Base-by-base conservation (phyloP, 2,888 invertebrate species). In the Zygogramma bicolorata region DNA sequence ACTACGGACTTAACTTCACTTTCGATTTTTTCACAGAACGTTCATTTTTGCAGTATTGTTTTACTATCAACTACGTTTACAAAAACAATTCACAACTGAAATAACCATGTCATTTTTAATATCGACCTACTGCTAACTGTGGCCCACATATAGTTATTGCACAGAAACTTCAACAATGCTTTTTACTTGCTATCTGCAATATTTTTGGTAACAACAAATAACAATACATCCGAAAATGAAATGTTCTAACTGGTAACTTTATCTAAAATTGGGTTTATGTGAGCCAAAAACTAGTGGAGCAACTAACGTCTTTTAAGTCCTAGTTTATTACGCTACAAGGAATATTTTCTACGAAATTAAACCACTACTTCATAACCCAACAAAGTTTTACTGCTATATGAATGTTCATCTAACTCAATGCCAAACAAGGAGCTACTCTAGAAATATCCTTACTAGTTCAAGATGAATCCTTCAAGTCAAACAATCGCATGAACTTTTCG, bases 81-180 rank as follows among this genome's bases (percentile, higher is more conserved):
- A 53, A 15, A 53, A 53, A 53, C 42, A 42, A 42, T 18, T 42
- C 7, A 53, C 53, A 53, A 53, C 53, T 53, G 22, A 22, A 25
- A 53, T 53, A 22, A 53, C n/a, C 40, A 42, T 22, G 1, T 42
- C 42, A 18, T 42, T 53, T 25, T 25, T 53, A 53, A 67, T 15
- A 38, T 46, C 65, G 22, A 68, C 22, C 65, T 73, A 69, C 73
- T 62, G 31, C 73, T 61, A 69, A 66, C 62, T 73, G 62, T 69
- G 71, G 74, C 74, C 70, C 74, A 75, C 74, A 71, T 69, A 66
- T 67, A 69, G 62, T 69, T 71, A 75, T 71, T 75, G 71, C 71
- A 71, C 67, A 66, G 65, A 74, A 75, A 75, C 74, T 63, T 75
- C 65, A 75, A 71, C 71, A 75, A 69, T 46, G 61, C 65, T 70